These are phyloP conservation scores for Pangasius mekongensis DNA, from an alignment of 2,797 vertebrate genomes.

Conservation along the genomic window DNA sequence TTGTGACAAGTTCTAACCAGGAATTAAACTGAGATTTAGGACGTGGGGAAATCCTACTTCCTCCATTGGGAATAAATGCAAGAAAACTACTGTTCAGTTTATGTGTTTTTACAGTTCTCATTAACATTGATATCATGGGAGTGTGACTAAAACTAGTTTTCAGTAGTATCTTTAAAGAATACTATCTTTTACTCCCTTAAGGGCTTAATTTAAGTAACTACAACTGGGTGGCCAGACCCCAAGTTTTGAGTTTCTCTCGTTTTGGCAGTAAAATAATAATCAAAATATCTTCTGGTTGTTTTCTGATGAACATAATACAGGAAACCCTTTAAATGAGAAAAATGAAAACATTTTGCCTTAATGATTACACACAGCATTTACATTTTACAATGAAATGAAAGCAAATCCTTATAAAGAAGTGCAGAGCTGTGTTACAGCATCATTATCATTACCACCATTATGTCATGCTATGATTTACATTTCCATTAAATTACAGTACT, in stretches of 20 bases:
- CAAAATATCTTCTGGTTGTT: background rate
- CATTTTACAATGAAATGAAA: background rate
- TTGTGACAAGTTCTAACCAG: background rate
- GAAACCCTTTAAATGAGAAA: background rate
- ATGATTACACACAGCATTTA: background rate
- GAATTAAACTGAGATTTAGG: slow-evolving; percentile 6
- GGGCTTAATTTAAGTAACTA: slow-evolving; percentile 20
- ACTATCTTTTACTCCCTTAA: slow-evolving; percentile 2
- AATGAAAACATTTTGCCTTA: background rate
- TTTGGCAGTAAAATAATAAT: slow-evolving; percentile 4
- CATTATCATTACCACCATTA: slow-evolving; percentile 23
- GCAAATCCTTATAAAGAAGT: background rate
- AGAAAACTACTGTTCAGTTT: background rate
- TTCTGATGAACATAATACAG: background rate
- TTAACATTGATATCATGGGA: background rate
- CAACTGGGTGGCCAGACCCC: background rate
- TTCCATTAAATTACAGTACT: slow-evolving; percentile 2
- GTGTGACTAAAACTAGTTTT: slow-evolving; percentile 11
- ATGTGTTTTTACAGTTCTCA: background rate
- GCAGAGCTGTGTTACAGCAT: background rate
- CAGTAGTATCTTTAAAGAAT: background rate
- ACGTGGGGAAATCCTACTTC: background rate
- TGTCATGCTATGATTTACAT: slow-evolving; percentile 23
- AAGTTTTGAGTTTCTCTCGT: background rate
- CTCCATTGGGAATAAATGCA: slow-evolving; percentile 23